phyloP scores from a whole-genome alignment of 2,888 invertebrate species.

The Lasioglossum figueresi region DNA sequence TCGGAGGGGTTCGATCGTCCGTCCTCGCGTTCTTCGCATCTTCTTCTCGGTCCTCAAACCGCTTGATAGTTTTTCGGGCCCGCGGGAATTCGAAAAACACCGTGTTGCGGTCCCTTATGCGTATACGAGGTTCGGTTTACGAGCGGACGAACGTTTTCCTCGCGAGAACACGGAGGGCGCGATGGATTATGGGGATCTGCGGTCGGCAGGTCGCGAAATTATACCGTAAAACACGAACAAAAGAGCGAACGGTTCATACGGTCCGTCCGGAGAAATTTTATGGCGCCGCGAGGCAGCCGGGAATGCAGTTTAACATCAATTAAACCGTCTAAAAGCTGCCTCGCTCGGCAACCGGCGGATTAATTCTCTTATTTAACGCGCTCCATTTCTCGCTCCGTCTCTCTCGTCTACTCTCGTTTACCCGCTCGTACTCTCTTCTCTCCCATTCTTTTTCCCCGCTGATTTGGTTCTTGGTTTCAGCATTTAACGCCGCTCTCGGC shows the following conservation, averaged over 20 bases:
- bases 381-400: neutral
- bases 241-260: constrained; percentile 56
- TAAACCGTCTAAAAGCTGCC: constrained; percentile 56
- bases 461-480: constrained; percentile 7
- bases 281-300: constrained; percentile 35
- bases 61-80: neutral
- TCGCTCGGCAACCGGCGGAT: constrained; percentile 46
- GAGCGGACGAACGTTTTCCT: constrained; percentile 18
- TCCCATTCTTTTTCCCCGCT: neutral
- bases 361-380: constrained; percentile 56
- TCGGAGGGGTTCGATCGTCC: neutral
- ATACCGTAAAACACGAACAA: constrained; percentile 57
- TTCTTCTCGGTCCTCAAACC: neutral
- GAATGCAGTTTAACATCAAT: constrained; percentile 57
- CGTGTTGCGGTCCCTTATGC: constrained; percentile 28
- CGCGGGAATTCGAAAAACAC: constrained; percentile 36
- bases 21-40: neutral
- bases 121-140: constrained; percentile 39
- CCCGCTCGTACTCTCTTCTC: neutral
- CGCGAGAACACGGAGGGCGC: constrained; percentile 24
- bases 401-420: neutral
- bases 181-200: constrained; percentile 59
- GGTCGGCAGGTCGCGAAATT: constrained; percentile 61
- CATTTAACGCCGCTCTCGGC: neutral
- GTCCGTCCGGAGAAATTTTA: constrained; percentile 56